phyloP scores from a whole-genome alignment of 2,797 vertebrate species.

The Chanos chanos region DNA sequence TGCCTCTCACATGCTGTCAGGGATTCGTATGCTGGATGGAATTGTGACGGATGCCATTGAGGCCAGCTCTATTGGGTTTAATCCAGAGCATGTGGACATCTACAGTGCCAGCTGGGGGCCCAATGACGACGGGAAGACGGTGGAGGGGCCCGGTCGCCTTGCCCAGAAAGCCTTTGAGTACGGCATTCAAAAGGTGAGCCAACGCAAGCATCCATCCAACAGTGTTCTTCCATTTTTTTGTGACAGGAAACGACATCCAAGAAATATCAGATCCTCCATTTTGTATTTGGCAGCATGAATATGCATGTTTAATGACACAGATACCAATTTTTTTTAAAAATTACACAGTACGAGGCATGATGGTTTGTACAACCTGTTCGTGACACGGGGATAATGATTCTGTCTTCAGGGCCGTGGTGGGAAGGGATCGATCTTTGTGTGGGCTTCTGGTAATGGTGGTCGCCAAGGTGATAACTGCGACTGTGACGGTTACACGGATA shows the following conservation, averaged over 20 bases:
- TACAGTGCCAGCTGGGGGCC: conserved; percentile 99
- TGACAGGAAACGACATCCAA: no score
- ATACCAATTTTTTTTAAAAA: no score
- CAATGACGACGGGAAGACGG: conserved; percentile 96
- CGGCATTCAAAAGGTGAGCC: conserved; percentile 88
- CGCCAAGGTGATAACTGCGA: conserved; percentile 97
- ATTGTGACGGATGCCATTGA: conserved; percentile 97
- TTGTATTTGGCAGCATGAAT: not conserved
- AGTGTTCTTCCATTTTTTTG: no score
- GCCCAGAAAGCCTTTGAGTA: conserved; percentile 97
- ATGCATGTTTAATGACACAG: no score
- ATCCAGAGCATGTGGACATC: conserved; percentile 93
- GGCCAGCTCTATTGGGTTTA: conserved; percentile 96
- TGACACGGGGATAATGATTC: not conserved
- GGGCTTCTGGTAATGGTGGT: conserved; percentile 97
- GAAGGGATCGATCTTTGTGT: conserved; percentile 96
- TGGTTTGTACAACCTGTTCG: no score
- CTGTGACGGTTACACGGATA: conserved; percentile 97
- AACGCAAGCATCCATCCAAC: no score
- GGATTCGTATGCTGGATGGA: conserved; percentile 95
- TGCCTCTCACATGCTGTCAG: no score
- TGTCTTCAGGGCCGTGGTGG: conserved; percentile 84
- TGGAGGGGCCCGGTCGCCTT: conserved; percentile 91
- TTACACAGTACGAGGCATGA: no score
- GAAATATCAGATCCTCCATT: no score